Evolutionary conservation across 2,888 invertebrate species (phyloP), one percentile per base, ranked within the genome.

Genomic region (Cephus pygmeus): DNA sequence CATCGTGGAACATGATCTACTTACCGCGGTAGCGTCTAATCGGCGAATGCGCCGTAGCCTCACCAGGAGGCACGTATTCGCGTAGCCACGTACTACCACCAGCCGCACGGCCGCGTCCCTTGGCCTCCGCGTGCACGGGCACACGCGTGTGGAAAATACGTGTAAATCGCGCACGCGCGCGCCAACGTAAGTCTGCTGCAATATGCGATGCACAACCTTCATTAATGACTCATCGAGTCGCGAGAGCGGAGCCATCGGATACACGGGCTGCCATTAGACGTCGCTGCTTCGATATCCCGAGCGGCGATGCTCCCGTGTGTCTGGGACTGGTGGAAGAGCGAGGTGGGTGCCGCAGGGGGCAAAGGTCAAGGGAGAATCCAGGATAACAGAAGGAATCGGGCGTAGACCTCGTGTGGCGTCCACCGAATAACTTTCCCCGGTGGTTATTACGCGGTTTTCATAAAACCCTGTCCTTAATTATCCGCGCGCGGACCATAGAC

Each of bases 191-290:
- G 81, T 82, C 81, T 84, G 82, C 86, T 79, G 87, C 84, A 84
- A 84, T 85, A 82, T 79, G 80, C 81, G 82, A 81, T 81, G 82
- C 82, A 81, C 85, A 84, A 81, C 83, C 85, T 85, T 87, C 87
- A 82, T 87, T 87, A 87, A 87, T 87, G 87, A 87, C 83, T 87
- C 86, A 86, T 85, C 82, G 82, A 78, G 76, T 81, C 77, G 76
- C 79, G 77, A 76, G 68, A 78, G 76, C 76, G 80, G 73, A 79
- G 80, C 81, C 73, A 79, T 35, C 35, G 3, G 82, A 81, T 82
- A 80, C 80, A 77, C 81, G 77, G 81, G 78, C 80, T 80, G 79
- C 79, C 81, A 81, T 81, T 83, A 81, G 82, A 79, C 79, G 33
- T 23, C 56, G 56, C 6, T 56, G 9, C 23, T 23, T 56, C 23